These are phyloP conservation scores for Galerucella nymphaeae DNA, from an alignment of 2,888 invertebrate genomes.

Conservation along the genomic window DNA sequence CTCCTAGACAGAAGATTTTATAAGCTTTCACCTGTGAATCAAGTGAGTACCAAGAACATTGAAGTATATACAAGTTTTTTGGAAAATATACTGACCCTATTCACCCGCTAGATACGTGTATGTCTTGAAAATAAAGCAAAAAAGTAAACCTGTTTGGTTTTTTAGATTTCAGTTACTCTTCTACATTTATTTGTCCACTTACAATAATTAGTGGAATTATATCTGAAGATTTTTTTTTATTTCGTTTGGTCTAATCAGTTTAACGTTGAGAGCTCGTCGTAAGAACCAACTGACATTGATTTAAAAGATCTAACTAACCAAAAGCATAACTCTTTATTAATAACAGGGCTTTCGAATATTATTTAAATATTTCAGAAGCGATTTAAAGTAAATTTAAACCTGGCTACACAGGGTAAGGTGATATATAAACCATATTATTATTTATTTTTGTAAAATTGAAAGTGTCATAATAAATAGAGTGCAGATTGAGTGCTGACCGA, in stretches of 20 bases:
- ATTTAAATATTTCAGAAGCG: not conserved
- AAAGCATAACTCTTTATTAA: slow-evolving; percentile 22
- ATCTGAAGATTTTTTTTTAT: slow-evolving; percentile 18
- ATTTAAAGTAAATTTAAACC: not conserved
- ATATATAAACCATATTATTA: no score
- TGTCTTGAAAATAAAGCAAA: slow-evolving; percentile 9
- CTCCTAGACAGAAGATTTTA: no score
- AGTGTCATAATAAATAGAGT: no score
- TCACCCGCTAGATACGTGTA: slow-evolving; percentile 6
- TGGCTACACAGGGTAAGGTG: no score
- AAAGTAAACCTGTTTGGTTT: slow-evolving; percentile 29
- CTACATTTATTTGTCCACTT: slow-evolving; percentile 34
- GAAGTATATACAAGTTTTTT: not conserved
- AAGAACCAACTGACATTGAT: slow-evolving; percentile 25
- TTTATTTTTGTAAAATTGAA: no score
- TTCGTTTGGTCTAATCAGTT: slow-evolving; percentile 28
- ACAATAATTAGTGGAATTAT: slow-evolving; percentile 34
- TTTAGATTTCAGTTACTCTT: slow-evolving; percentile 35
- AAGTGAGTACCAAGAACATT: no score
- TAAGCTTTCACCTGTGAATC: no score
- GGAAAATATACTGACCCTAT: not conserved
- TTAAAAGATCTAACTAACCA: slow-evolving; percentile 21
- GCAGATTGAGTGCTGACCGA: no score
- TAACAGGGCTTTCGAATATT: slow-evolving; percentile 9
- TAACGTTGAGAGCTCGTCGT: slow-evolving; percentile 19